Base-by-base conservation (phyloP, 2,797 vertebrate species). In the Coracias cyanogaster region DNA sequence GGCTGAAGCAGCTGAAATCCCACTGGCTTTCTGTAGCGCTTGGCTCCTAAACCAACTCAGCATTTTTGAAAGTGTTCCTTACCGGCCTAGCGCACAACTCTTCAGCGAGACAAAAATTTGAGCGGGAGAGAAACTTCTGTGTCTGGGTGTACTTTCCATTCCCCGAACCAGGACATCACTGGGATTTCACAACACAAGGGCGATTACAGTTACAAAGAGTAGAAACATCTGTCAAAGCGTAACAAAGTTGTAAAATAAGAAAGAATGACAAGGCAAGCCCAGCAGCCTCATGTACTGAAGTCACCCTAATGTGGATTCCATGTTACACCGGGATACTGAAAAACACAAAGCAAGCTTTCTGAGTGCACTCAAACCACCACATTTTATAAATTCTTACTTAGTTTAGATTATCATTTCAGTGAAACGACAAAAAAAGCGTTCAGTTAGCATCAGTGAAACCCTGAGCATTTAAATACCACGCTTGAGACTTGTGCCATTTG, bases 211-310 rank as follows among this genome's bases (percentile, higher is more conserved):
- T 84, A 82, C 55, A 71, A 80, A 57, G 71, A 67, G 29, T 7
- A 61, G 64, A 82, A 92, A 46, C 77, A 85, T n/a, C 49, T 67
- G 33, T 78, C 79, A 78, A 79, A 74, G 72, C 33, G 33, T 49
- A 89, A 90, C 31, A 22, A 67, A 85, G 69, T n/a, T 83, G 61
- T 89, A 82, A 83, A 86, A 78, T 51, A 71, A 73, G 61, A 94
- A 55, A 80, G 21, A 41, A 70, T 84, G 48, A 85, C 52, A 91
- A 74, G 93, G 58, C 82, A 85, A 86, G 43, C 15, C 29, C 37
- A 67, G 62, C 45, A 85, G 54, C 9, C 33, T 70, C 37, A 39
- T 5, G 33, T 66, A 70, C 78, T 64, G 4, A 85, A 71, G 25
- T 43, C 49, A 85, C 49, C 45, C 28, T 25, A 52, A 77, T 5